Base-by-base conservation (phyloP, 2,888 invertebrate genomes). In the Drosophila barbarae region DNA sequence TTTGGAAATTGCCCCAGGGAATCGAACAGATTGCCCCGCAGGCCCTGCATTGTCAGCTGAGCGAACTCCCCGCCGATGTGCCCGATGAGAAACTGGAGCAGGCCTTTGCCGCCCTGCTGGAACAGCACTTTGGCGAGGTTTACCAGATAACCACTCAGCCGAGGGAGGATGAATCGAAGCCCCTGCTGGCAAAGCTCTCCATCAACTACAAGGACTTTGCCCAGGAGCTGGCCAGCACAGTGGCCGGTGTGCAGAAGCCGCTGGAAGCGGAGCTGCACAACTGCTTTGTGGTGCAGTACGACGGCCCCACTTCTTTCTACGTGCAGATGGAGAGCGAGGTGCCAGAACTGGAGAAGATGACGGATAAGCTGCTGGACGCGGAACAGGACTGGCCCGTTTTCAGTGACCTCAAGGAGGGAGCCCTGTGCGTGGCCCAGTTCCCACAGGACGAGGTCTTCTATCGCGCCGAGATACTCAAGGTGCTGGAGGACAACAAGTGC, bases 391-490 rank as follows among this genome's bases (percentile, higher is more conserved):
- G 87, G 34, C 72, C 77, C 26, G 51, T 69, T 8, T 84, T 87
- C 3, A 64, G 46, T 0, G 76, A 87, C 0, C 49, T 84, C 3
- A 32, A 74, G 26, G 77, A 92, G 58, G 93, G 93, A 12, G 91
- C 92, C 0, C 74, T 93, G 1, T 95, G 95, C 78, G 91, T 93
- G 42, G 97, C 97, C 2, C 93, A 94, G 80, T 98, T 95, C 87
- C 92, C 93, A 1, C 93, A 93, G 3, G 96, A 98, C 87, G 93
- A 93, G 32, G 92, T 92, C 71, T 99, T 96, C 96, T 98, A 98
- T 89, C 92, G 98, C 69, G 98, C 97, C 0, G 93, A 94, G 86
- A 93, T 98, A 12, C 49, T 82, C 44, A 77, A 75, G 46, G 60
- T 86, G 4, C 91, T 97, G 26, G 93, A 94, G 70, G 91, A 92